Evolutionary conservation across 2,888 invertebrate genomes (phyloP).

Genomic region (Augochlorella aurata): DNA sequence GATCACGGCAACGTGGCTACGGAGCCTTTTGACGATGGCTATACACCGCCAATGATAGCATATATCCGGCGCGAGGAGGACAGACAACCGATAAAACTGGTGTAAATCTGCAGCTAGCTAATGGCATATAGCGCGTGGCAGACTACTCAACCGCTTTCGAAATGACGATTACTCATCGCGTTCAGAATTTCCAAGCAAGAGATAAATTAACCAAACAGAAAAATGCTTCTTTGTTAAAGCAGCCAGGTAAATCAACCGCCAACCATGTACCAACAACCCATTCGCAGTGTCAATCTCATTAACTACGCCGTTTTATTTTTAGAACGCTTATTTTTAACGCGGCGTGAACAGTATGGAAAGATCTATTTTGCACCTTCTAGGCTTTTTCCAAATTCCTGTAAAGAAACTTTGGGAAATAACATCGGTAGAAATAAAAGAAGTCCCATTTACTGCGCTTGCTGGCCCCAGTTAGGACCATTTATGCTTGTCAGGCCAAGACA

Average conservation of each 20-base stretch:
- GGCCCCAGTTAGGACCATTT: neutral
- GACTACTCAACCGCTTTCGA: constrained; percentile 5
- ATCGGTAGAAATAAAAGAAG: neutral
- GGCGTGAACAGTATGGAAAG: neutral
- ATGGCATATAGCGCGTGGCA: constrained; percentile 12
- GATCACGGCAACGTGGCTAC: neutral
- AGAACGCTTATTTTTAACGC: neutral
- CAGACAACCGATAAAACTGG: constrained; percentile 51
- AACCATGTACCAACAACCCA: neutral
- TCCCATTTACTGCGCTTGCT: too few relatives aligned
- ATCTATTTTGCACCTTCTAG: neutral
- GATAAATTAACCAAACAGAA: neutral
- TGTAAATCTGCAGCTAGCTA: constrained; percentile 36
- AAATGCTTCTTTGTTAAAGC: neutral
- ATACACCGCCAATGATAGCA: constrained; percentile 54
- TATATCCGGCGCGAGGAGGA: constrained; percentile 58
- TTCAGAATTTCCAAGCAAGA: neutral
- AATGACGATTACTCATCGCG: neutral
- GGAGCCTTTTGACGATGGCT: constrained; percentile 44
- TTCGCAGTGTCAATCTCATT: neutral
- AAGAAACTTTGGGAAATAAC: too few relatives aligned
- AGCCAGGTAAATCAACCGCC: neutral
- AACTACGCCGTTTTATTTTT: neutral
- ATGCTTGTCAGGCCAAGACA: neutral
- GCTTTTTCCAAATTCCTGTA: too few relatives aligned